phyloP scores from a whole-genome alignment of 1,140 invertebrate genomes.

The Eriocheir sinensis region DNA sequence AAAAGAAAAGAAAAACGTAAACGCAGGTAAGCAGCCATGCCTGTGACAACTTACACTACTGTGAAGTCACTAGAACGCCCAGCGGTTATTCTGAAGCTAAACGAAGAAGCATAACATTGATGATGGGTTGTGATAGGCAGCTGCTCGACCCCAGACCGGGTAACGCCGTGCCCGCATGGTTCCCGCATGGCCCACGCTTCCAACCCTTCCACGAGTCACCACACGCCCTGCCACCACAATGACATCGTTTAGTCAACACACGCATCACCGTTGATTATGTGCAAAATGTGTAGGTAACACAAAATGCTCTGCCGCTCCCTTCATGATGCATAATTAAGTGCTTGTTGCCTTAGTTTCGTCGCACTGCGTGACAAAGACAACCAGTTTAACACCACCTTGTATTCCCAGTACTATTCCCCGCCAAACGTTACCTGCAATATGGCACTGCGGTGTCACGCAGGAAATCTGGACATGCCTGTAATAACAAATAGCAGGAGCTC shows the following conservation, averaged over 20 bases:
- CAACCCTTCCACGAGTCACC: constrained; percentile 29
- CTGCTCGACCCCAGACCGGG: constrained; percentile 53
- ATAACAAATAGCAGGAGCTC: not conserved
- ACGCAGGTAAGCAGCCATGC: not conserved
- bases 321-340: not conserved
- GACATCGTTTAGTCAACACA: constrained; percentile 27
- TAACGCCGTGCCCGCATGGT: constrained; percentile 65
- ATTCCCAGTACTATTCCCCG: not conserved
- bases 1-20: not conserved
- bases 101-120: not conserved
- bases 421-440: not conserved
- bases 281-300: not conserved
- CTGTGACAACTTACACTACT: not conserved
- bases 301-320: not conserved
- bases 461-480: not conserved
- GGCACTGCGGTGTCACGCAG: not conserved
- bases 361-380: not conserved
- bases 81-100: not conserved
- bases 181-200: constrained; percentile 61
- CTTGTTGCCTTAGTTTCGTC: not conserved
- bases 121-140: constrained; percentile 66
- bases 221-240: constrained; percentile 35
- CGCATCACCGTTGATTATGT: not conserved
- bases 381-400: not conserved
- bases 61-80: not conserved